phyloP scores from a whole-genome alignment of 2,113 vertebrate species.

The Platysteira castanea region DNA sequence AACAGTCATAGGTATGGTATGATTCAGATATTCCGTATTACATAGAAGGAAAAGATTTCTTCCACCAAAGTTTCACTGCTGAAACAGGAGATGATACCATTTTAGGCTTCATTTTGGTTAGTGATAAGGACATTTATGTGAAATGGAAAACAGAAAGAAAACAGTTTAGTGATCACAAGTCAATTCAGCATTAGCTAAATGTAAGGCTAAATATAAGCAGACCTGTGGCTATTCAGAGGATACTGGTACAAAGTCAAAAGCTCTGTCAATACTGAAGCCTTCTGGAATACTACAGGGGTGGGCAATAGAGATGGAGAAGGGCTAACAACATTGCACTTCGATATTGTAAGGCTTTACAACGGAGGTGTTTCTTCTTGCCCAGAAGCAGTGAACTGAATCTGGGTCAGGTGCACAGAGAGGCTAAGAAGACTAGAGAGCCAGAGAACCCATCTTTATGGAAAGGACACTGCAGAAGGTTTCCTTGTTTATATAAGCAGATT shows the following conservation, averaged over 20 bases:
- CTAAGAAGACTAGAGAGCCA: background rate
- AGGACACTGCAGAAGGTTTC: background rate
- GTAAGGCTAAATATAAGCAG: background rate
- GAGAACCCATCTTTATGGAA: background rate
- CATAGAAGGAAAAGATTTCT: background rate
- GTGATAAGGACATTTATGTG: background rate
- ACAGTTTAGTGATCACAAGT: background rate
- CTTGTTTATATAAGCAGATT: constrained; percentile 10
- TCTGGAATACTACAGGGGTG: background rate
- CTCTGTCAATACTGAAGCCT: background rate
- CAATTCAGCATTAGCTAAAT: background rate
- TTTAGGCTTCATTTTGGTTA: background rate
- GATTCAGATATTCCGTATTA: background rate
- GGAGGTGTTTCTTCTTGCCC: background rate
- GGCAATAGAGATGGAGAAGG: background rate
- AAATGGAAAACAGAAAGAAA: background rate
- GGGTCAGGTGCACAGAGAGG: background rate
- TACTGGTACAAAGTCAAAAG: background rate
- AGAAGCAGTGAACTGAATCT: background rate
- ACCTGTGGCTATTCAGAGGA: background rate
- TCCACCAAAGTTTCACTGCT: background rate
- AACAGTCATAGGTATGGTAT: background rate
- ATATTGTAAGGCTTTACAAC: background rate
- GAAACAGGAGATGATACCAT: background rate
- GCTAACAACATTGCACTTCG: background rate